Base-by-base conservation (phyloP, 2,888 invertebrate genomes). In the Nineta flava region DNA sequence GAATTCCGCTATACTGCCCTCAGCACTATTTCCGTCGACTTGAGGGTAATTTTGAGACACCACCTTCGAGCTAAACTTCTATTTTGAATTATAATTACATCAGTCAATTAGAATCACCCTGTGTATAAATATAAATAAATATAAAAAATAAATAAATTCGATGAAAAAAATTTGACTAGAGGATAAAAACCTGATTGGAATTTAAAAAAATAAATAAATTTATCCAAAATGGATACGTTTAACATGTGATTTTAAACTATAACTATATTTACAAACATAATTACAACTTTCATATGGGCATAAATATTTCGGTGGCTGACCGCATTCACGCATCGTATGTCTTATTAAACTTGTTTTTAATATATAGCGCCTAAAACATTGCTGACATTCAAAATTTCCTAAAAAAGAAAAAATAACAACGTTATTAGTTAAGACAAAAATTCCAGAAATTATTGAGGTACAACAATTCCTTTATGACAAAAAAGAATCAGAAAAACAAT, bases 251-350 rank as follows among this genome's bases (percentile, higher is more conserved):
- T 43, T 17, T 10, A 43, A 21, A 21, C 21, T 17, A 43, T 43
- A 21, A 13, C 17, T 43, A 43, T 43, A 17, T 43, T 17, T 43
- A 43, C 19, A 17, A 12, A 17, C n/a, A 17, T 43, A 43, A 12
- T 6, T 21, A 16, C 43, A 43, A 12, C 43, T n/a, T 17, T 43
- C 19, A n/a, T 19, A 16, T 12, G 12, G 19, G n/a, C 43, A 43
- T 10, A 21, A 9, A 17, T 16, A 19, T 16, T 17, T 43, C 12
- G 43, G 10, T 43, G 17, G 17, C n/a, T 43, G 17, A 16, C 43
- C 43, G 17, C 51, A 51, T 35, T 51, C 48, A 15, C 26, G 34
- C n/a, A 19, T 17, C 9, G 44, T n/a, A 17, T 49, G 49, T 19
- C 49, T 31, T 44, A 34, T 31, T 5, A 49, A 32, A 12, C 40